Base-by-base conservation (phyloP, 2,888 invertebrate genomes). In the Hipparchia semele region DNA sequence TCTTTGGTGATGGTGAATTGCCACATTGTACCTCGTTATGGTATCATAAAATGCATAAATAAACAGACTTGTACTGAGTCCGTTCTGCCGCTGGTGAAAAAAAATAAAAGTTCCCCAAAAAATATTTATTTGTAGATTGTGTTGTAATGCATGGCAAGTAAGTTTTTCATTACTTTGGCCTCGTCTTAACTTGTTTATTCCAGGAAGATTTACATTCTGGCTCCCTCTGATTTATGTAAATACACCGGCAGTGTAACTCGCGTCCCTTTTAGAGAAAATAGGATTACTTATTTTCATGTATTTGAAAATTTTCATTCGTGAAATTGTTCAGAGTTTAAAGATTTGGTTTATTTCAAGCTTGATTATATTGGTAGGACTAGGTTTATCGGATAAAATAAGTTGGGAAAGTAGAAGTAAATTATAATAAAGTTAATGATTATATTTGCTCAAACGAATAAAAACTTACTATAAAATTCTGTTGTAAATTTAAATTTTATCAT, bases 171-270 rank as follows among this genome's bases (percentile, higher is more conserved):
- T 65, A 66, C 71, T 65, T 59, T 45, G 62, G 62, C 59, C 65
- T 59, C 66, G 54, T 77, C 69, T 62, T 77, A 79, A 78, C 73
- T 77, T 79, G 78, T 79, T 79, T 78, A 76, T 73, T 69, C 58
- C 61, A 23, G 60, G 46, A 45, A 74, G 77, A 78, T 78, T 76
- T 78, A 78, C 74, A 71, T 74, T 65, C 68, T 13, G 71, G 72
- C 75, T 72, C 76, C 75, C 73, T 70, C 74, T 78, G 79, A 79
- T 79, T 79, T 79, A 78, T 79, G 79, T 73, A 78, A 79, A 79
- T 77, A 75, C 69, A 64, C 59, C 68, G 73, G 72, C 73, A 73
- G 76, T 72, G 73, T 73, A 73, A 72, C 64, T 49, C 61, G 67
- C 53, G 66, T 71, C 71, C 65, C 61, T 13, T 13, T 45, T 51